Conservation (phyloP, 2,113 vertebrate genomes). For the Excalfactoria chinensis region DNA sequence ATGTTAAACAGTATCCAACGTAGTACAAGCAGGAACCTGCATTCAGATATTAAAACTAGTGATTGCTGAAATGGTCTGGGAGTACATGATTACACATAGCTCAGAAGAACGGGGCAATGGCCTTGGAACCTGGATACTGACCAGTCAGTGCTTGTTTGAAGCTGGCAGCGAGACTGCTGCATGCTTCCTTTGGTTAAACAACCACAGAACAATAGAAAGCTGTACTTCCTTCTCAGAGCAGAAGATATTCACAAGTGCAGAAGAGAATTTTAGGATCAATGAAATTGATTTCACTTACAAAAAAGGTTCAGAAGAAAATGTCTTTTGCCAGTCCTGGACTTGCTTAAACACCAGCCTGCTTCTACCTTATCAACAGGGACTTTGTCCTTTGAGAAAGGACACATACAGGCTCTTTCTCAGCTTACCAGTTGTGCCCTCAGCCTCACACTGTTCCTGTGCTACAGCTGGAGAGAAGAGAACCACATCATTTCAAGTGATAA, state of each 20-base stretch:
- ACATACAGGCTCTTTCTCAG: neutral
- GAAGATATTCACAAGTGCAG: neutral
- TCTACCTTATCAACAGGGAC: neutral
- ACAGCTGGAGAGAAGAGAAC: neutral
- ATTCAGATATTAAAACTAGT: neutral
- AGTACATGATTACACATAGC: neutral
- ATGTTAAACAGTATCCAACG: neutral
- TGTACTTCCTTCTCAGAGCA: neutral
- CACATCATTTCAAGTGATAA: neutral
- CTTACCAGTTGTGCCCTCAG: neutral
- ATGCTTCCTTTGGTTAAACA: neutral
- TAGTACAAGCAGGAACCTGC: neutral
- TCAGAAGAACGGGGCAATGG: neutral
- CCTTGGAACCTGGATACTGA: neutral
- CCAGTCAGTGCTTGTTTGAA: neutral
- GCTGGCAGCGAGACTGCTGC: neutral
- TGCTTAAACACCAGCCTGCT: neutral
- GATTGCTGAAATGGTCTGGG: neutral
- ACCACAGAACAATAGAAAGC: neutral
- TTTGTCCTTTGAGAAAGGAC: neutral
- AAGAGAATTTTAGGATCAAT: neutral
- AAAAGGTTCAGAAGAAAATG: neutral
- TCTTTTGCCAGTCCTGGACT: neutral
- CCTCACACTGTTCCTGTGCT: neutral
- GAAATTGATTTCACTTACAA: neutral